phyloP scores from a whole-genome alignment of 2,113 vertebrate genomes.

The Calyptomena viridis region DNA sequence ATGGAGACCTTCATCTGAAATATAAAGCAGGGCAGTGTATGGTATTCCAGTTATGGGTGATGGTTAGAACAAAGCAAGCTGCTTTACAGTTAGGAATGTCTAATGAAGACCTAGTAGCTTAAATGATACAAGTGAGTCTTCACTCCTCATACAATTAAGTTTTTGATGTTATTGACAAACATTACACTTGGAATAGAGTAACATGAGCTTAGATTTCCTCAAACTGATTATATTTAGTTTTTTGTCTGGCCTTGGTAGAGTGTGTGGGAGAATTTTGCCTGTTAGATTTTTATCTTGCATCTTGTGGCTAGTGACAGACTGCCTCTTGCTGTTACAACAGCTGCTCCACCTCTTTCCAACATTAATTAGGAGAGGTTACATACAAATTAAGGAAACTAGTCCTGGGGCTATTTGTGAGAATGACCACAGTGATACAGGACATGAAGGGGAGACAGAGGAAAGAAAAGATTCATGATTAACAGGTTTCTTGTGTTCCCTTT shows the following conservation, averaged over 20 bases:
- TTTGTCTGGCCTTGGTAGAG: background rate
- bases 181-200: background rate
- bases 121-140: background rate
- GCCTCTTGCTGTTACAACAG: constrained; percentile 9
- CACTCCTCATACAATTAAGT: constrained; percentile 5
- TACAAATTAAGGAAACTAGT: background rate
- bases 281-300: constrained; percentile 51
- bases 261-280: constrained; percentile 25
- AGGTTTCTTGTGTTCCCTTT: background rate
- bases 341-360: constrained; percentile 33
- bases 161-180: background rate
- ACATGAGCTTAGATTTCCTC: background rate
- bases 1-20: background rate
- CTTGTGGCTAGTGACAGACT: constrained; percentile 48
- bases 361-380: constrained; percentile 29
- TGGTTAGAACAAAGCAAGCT: background rate
- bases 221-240: background rate
- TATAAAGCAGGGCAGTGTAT: background rate
- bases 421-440: background rate
- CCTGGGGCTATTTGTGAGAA: constrained; percentile 37
- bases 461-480: background rate
- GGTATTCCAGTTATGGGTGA: background rate
- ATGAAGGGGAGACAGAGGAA: background rate
- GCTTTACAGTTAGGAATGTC: background rate
- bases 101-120: background rate